Conservation (phyloP, 2,888 invertebrate species). For the Priocnemis perturbator region DNA sequence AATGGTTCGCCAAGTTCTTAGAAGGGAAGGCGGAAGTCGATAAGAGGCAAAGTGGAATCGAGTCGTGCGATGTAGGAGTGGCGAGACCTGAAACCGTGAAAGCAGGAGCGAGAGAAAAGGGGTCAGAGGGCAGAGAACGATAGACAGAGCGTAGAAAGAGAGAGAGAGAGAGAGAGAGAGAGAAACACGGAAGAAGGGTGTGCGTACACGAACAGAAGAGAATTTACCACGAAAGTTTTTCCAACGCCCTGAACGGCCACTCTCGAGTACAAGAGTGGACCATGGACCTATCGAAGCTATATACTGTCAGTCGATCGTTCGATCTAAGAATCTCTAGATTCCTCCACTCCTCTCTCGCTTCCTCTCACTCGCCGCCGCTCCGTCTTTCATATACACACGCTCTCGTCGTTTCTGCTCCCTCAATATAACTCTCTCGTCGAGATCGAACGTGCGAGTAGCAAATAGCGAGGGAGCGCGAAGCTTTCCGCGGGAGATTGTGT, state of each 20-base stretch:
- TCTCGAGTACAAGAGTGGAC: slow-evolving; percentile 15
- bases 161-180: not conserved
- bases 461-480: too few relatives aligned
- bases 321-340: slow-evolving; percentile 4
- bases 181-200: not conserved
- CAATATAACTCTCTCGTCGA: not conserved
- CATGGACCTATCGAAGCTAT: not conserved
- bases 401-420: not conserved
- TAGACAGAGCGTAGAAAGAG: not conserved
- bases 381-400: too few relatives aligned
- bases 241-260: too few relatives aligned
- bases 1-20: slow-evolving; percentile 34
- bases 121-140: not conserved
- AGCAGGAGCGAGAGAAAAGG: not conserved
- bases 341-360: not conserved
- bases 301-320: slow-evolving; percentile 24
- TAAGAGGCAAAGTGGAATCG: slow-evolving; percentile 42
- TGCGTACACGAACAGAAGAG: too few relatives aligned
- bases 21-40: slow-evolving; percentile 36
- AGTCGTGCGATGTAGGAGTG: slow-evolving; percentile 3
- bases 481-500: too few relatives aligned
- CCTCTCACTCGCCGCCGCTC: not conserved
- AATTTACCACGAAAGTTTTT: too few relatives aligned
- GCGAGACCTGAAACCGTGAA: slow-evolving; percentile 13
- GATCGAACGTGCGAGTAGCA: not conserved